Evolutionary conservation across 1,140 invertebrate genomes (phyloP).

Genomic region (Heliconius melpomene): DNA sequence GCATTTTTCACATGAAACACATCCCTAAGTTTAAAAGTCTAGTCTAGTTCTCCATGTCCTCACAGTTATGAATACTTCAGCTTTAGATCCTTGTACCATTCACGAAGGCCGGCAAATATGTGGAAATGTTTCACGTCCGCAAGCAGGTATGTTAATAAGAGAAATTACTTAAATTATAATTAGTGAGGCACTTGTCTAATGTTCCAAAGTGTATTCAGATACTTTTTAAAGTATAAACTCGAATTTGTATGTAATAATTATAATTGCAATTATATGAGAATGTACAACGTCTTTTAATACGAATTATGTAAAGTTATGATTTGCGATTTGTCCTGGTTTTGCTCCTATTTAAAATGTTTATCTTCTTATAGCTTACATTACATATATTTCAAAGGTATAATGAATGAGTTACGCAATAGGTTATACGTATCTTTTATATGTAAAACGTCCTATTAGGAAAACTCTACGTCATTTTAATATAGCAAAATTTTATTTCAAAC

Average conservation of each 20-base stretch:
- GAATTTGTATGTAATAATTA: neutral
- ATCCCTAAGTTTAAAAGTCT: slow-evolving; percentile 37
- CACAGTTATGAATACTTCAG: slow-evolving; percentile 37
- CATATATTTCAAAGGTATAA: too few species aligned
- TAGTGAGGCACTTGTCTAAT: slow-evolving; percentile 9
- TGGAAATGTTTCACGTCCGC: slow-evolving; percentile 38
- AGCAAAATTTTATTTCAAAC: too few species aligned
- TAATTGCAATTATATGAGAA: neutral
- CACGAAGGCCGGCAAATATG: slow-evolving; percentile 27
- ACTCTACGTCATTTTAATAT: too few species aligned
- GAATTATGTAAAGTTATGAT: too few species aligned
- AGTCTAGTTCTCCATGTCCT: slow-evolving; percentile 34
- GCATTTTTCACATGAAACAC: slow-evolving; percentile 22
- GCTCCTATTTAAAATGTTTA: too few species aligned
- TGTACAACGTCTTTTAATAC: too few species aligned
- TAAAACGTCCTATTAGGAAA: too few species aligned
- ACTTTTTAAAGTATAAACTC: slow-evolving; percentile 55
- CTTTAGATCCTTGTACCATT: slow-evolving; percentile 36
- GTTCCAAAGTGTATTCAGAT: slow-evolving; percentile 29
- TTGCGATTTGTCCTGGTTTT: too few species aligned
- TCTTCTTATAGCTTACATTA: too few species aligned
- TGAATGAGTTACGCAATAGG: too few species aligned
- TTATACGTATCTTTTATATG: too few species aligned
- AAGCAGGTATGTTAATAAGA: slow-evolving; percentile 31
- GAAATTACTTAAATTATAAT: slow-evolving; percentile 17